A percentile compares a stretch with the other conserved stretches of the same genome.
Evolutionary conservation across 2,113 vertebrate species (phyloP).

Genomic region (Sylvia atricapilla): DNA sequence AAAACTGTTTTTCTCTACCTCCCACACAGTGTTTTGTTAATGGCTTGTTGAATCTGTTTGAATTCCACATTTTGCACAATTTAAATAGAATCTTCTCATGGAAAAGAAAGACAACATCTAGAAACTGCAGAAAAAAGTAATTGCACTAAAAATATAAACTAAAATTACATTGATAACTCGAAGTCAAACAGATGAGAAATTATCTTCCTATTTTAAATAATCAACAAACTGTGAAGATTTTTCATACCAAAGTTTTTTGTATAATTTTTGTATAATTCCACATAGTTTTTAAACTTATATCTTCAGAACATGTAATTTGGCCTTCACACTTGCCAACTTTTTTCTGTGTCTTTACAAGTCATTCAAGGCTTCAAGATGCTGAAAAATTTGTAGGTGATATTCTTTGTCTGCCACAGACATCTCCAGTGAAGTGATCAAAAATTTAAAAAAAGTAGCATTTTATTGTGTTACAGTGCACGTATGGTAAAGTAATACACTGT

Average conservation of each 20-base stretch:
- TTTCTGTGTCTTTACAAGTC: neutral
- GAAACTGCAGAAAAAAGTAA: neutral
- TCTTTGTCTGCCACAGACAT: neutral
- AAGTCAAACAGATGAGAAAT: neutral
- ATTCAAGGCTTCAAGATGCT: neutral
- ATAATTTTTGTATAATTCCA: neutral
- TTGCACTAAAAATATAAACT: neutral
- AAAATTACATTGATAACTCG: neutral
- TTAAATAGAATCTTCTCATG: neutral
- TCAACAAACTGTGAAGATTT: neutral
- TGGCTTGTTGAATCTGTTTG: neutral
- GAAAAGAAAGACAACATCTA: neutral
- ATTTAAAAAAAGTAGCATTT: neutral
- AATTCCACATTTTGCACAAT: neutral
- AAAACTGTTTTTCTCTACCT: neutral
- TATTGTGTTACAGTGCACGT: neutral
- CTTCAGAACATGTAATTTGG: neutral
- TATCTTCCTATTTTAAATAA: neutral
- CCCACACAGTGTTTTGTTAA: conserved; percentile 21
- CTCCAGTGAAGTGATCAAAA: neutral
- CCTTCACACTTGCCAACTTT: neutral
- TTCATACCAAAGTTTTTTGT: neutral
- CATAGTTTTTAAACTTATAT: neutral
- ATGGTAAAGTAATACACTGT: neutral
- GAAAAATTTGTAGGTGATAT: neutral